Base-by-base conservation (phyloP, 2,797 vertebrate genomes). In the Masticophis lateralis region DNA sequence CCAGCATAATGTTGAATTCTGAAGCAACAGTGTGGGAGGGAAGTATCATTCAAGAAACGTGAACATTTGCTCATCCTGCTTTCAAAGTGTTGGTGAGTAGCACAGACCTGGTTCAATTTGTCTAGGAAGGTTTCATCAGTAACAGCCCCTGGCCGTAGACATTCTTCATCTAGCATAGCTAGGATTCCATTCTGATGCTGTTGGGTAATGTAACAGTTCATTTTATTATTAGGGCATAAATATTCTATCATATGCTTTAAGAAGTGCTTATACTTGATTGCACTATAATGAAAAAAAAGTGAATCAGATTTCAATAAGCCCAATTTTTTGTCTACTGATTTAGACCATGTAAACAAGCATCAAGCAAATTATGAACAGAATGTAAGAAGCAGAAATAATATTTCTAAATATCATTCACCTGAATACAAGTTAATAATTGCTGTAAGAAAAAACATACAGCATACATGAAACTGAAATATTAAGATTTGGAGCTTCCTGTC, bases 151-250 rank as follows among this genome's bases (percentile, higher is more conserved):
- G 99, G 99, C 91, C 99, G 97, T 96, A 99, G 97, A 96, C 99
- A 99, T 97, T 99, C 99, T 93, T 99, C 99, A 0, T 99, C 99
- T 96, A 99, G 97, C 99, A 99, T 99, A 95, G 99, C 99, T 97
- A 99, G 96, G 97, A 99, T 99, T 93, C 99, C 99, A 59, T 98
- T 99, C 95, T 99, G 98, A 97, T 99, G 99, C 99, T 99, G 95
- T 66, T 51, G n/a, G 20, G 59, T 37, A 86, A 86, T 59, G 22
- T 86, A 37, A 63, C 37, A 37, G 20, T 86, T 91, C 11, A 22
- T 55, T 83, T 51, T 66, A 74, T 87, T 57, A 60, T 51, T 69
- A 32, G 43, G 14, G n/a, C 25, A 43, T 66, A 66, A 93, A 43
- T 83, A 83, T 37, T 7, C 25, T 47, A 83, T 83, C 13, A 60